These are phyloP conservation scores for Harpalus rubripes DNA, from an alignment of 2,888 invertebrate species.

Conservation along the genomic window DNA sequence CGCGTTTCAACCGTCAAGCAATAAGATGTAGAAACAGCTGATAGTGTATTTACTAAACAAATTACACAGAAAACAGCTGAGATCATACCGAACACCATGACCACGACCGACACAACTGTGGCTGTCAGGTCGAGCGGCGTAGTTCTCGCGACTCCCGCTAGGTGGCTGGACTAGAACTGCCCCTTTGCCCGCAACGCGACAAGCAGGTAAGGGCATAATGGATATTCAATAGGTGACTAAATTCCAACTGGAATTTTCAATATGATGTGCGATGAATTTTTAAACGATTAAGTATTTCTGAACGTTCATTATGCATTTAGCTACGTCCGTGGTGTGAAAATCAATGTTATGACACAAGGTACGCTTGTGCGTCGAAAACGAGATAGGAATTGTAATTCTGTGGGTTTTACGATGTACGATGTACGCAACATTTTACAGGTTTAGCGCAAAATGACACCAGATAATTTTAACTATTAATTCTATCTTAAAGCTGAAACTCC, in stretches of 20 bases:
- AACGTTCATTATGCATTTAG: constrained; percentile 35
- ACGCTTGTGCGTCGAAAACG: neutral
- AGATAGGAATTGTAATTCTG: neutral
- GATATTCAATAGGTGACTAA: constrained; percentile 56
- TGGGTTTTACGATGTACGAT: neutral
- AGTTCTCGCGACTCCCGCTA: constrained; percentile 42
- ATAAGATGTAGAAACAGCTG: constrained; percentile 25
- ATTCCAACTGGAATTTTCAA: constrained; percentile 48
- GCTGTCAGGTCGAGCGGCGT: constrained; percentile 53
- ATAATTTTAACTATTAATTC: neutral
- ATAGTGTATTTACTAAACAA: constrained; percentile 32
- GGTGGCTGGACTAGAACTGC: constrained; percentile 54
- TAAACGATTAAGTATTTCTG: constrained; percentile 41
- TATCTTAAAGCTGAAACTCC: too few relatives aligned
- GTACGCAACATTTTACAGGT: neutral
- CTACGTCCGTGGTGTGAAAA: constrained; percentile 29
- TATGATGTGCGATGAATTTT: constrained; percentile 50
- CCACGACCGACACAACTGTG: constrained; percentile 61
- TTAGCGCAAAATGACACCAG: neutral
- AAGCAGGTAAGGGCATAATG: constrained; percentile 46
- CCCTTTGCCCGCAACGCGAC: constrained; percentile 22
- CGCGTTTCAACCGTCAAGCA: neutral
- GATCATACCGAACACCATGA: constrained; percentile 57
- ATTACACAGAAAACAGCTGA: constrained; percentile 61
- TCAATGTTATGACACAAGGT: constrained; percentile 21